These are phyloP conservation scores for Oeneis ivallda DNA, from an alignment of 2,888 invertebrate genomes.

Conservation along the genomic window DNA sequence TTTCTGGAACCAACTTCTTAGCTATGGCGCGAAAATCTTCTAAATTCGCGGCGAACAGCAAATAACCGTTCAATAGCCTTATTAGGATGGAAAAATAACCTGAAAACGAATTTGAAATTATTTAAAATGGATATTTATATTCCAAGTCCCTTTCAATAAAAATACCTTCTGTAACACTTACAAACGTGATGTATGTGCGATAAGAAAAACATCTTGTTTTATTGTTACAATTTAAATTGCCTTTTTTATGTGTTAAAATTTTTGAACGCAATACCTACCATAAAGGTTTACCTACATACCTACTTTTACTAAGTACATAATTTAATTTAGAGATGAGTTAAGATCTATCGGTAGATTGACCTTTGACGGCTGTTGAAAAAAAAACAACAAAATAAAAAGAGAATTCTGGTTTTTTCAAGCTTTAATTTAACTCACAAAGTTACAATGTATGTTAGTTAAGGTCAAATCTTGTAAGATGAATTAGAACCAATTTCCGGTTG, in stretches of 20 bases:
- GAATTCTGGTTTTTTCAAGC: no score
- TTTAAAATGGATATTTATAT: no score
- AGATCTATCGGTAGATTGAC: no score
- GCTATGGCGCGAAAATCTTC: conserved; percentile 33
- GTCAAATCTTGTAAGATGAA: no score
- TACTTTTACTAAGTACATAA: no score
- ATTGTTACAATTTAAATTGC: conserved; percentile 10
- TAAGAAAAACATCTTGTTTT: conserved; percentile 29
- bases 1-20: conserved; percentile 25
- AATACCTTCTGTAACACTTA: not conserved
- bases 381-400: no score
- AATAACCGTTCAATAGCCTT: conserved; percentile 28
- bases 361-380: no score
- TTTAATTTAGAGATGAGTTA: no score
- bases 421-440: no score
- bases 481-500: no score
- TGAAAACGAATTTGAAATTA: conserved; percentile 27
- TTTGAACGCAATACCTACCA: not conserved
- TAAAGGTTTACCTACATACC: no score
- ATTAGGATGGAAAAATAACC: conserved; percentile 29
- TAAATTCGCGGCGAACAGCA: conserved; percentile 34
- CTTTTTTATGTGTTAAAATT: not conserved
- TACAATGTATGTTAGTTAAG: no score
- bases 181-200: conserved; percentile 10
- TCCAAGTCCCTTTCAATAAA: not conserved